These are phyloP conservation scores for Montipora capitata DNA, from an alignment of 92 coral and sea anemone genomes.

Conservation along the genomic window DNA sequence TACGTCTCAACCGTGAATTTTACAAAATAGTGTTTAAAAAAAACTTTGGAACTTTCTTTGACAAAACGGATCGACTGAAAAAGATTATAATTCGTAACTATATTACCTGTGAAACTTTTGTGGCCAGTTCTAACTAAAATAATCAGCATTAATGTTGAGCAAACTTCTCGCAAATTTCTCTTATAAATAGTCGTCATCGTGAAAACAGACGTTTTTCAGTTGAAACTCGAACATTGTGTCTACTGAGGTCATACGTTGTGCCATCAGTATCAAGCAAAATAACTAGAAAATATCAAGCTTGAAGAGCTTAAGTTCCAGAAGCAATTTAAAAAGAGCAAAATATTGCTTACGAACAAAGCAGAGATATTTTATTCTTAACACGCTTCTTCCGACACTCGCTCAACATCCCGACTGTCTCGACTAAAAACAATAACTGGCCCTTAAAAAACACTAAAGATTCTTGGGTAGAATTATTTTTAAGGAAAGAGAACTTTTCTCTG, in stretches of 20 bases:
- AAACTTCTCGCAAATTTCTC: too few species aligned
- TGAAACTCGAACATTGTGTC: not conserved
- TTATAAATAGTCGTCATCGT: too few species aligned
- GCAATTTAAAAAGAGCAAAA: not conserved
- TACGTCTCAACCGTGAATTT: not conserved
- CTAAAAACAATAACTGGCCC: conserved; percentile 11
- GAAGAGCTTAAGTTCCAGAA: conserved; percentile 15
- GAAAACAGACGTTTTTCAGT: too few species aligned
- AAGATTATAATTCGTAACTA: not conserved
- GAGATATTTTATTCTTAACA: not conserved
- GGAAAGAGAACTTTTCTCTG: conserved; percentile 28
- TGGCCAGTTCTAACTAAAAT: too few species aligned
- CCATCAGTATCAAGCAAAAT: conserved; percentile 4
- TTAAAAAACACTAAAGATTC: conserved; percentile 11
- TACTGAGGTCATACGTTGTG: not conserved
- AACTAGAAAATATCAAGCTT: conserved; percentile 9
- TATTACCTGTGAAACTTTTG: not conserved
- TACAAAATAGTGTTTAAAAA: not conserved
- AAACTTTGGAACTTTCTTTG: not conserved
- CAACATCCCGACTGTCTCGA: not conserved
- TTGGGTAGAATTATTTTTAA: conserved; percentile 32
- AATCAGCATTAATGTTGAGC: too few species aligned
- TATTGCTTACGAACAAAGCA: conserved; percentile 11
- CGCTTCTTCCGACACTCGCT: not conserved
- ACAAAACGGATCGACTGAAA: not conserved